A percentile compares a stretch with the other conserved stretches of the same genome.
phyloP scores from a whole-genome alignment of 2,797 vertebrate species.

The Labroides dimidiatus region DNA sequence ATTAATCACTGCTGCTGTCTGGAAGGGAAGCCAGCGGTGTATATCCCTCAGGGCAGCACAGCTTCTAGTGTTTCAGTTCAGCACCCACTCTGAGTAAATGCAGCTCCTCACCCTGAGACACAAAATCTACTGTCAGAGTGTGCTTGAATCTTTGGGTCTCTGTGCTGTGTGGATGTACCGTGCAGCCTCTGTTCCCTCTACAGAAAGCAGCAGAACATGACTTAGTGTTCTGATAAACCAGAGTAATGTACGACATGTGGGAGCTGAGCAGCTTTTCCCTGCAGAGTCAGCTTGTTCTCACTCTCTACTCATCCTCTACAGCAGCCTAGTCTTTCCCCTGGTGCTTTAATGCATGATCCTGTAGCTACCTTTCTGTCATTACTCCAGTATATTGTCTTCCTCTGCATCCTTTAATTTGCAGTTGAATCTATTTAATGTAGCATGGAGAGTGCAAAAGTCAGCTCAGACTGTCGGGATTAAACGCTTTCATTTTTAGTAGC shows the following conservation, averaged over 20 bases:
- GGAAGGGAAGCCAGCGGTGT: conserved; percentile 35
- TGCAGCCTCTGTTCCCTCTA: neutral
- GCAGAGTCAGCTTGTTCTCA: neutral
- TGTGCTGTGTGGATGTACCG: neutral
- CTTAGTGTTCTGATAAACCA: neutral
- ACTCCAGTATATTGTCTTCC: too few relatives aligned
- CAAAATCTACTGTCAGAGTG: conserved; percentile 8
- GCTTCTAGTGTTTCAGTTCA: conserved; percentile 44
- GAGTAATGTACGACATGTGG: neutral
- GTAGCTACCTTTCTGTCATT: too few relatives aligned
- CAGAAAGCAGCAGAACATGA: neutral
- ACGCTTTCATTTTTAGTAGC: too few relatives aligned
- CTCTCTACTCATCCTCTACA: neutral
- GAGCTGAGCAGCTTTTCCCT: neutral
- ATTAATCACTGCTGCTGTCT: conserved; percentile 54
- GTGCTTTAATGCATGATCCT: neutral
- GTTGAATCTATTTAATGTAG: too few relatives aligned
- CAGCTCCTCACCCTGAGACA: conserved; percentile 35
- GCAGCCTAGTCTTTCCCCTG: neutral
- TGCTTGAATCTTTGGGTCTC: conserved; percentile 17
- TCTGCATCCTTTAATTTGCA: too few relatives aligned
- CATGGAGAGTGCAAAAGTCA: too few relatives aligned
- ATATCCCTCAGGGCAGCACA: conserved; percentile 50
- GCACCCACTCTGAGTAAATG: conserved; percentile 47
- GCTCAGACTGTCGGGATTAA: too few relatives aligned